These are phyloP conservation scores for Girardia tigrina DNA, from an alignment of 2,888 invertebrate genomes.

Conservation along the genomic window DNA sequence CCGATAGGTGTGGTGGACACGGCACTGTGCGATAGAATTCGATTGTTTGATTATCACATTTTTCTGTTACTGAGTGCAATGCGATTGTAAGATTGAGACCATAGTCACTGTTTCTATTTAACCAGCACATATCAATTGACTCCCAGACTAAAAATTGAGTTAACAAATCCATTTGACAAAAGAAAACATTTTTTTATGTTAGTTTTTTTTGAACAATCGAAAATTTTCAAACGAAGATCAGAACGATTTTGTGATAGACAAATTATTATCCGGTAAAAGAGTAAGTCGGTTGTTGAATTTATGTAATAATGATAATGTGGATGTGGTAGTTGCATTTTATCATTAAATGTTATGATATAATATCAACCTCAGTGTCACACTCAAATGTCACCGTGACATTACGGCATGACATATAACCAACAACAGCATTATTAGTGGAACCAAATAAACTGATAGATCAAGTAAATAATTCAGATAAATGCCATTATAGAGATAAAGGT, in stretches of 20 bases:
- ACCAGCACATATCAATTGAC: slow-evolving; percentile 7
- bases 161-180: background rate
- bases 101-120: background rate
- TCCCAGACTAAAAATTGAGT: background rate
- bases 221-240: no score
- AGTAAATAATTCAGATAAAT: slow-evolving; percentile 17
- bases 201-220: background rate
- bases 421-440: slow-evolving; percentile 23
- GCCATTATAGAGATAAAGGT: slow-evolving; percentile 2
- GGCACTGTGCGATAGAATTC: background rate
- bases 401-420: slow-evolving; percentile 23
- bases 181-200: background rate
- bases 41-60: background rate
- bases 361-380: slow-evolving; percentile 23
- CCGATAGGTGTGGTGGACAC: background rate
- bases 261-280: background rate
- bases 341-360: slow-evolving; percentile 17
- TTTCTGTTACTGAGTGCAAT: background rate
- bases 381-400: slow-evolving; percentile 18
- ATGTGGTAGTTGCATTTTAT: slow-evolving; percentile 18
- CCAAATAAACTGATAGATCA: slow-evolving; percentile 18
- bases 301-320: slow-evolving; percentile 11
- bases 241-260: background rate
- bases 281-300: slow-evolving; percentile 18
- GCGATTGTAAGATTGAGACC: background rate